phyloP scores from a whole-genome alignment of 2,888 invertebrate species.

The Epinotia bilunana region DNA sequence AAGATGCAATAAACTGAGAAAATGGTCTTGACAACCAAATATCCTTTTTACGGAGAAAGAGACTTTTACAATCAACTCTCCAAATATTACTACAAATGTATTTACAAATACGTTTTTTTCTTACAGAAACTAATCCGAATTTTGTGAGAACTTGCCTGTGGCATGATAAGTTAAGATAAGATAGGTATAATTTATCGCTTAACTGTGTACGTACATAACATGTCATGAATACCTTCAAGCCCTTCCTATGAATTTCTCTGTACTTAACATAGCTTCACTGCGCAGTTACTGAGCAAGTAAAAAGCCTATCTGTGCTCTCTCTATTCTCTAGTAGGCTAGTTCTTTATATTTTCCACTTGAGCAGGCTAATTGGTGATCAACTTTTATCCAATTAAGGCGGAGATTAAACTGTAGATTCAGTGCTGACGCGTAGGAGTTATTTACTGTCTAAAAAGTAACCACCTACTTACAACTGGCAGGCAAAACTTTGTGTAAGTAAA shows the following conservation, averaged over 20 bases:
- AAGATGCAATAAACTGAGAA: too few relatives aligned
- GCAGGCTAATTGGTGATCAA: conserved; percentile 35
- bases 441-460: not conserved
- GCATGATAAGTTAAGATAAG: too few relatives aligned
- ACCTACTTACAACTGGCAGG: not conserved
- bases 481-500: too few relatives aligned
- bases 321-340: not conserved
- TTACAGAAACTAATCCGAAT: not conserved
- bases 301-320: not conserved
- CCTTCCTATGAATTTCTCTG: conserved; percentile 2
- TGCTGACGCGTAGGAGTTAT: conserved; percentile 5
- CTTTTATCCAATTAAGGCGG: conserved; percentile 39
- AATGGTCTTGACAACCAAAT: too few relatives aligned
- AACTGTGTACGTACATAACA: too few relatives aligned
- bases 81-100: not conserved
- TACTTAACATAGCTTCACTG: conserved; percentile 2
- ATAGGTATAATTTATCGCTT: too few relatives aligned
- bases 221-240: not conserved
- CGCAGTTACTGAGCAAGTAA: not conserved
- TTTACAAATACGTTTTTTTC: not conserved
- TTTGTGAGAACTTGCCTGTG: not conserved
- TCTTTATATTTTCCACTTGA: conserved; percentile 14
- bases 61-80: too few relatives aligned
- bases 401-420: conserved; percentile 12
- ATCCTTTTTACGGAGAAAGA: too few relatives aligned